phyloP scores from a whole-genome alignment of 2,888 invertebrate genomes.

The Corbicula japonica region DNA sequence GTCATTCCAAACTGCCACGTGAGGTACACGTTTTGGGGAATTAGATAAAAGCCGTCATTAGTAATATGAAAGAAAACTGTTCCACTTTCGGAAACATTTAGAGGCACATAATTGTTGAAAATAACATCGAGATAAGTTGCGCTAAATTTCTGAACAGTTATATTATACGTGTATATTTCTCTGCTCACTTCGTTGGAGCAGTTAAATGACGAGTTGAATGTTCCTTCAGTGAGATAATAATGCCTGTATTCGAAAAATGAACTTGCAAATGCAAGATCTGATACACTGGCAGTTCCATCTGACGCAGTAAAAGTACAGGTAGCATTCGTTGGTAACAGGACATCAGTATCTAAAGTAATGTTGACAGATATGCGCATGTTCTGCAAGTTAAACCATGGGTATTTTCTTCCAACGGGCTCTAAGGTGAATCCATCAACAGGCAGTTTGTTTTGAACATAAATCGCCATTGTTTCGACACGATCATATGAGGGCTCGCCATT shows the following conservation, averaged over 20 bases:
- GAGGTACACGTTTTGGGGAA: slow-evolving; percentile 39
- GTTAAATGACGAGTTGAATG: slow-evolving; percentile 45
- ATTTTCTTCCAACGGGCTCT: slow-evolving; percentile 51
- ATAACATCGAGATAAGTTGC: slow-evolving; percentile 39
- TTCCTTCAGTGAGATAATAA: slow-evolving; percentile 43
- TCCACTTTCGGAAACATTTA: slow-evolving; percentile 61
- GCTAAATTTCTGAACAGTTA: slow-evolving; percentile 46
- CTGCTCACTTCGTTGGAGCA: slow-evolving; percentile 60
- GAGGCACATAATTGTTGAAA: slow-evolving; percentile 40
- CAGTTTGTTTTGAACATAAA: slow-evolving; percentile 58
- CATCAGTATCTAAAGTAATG: slow-evolving; percentile 46
- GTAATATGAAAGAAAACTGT: slow-evolving; percentile 60
- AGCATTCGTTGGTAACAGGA: slow-evolving; percentile 57
- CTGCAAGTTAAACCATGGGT: slow-evolving; percentile 62
- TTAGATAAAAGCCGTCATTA: slow-evolving; percentile 50
- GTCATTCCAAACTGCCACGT: slow-evolving; percentile 51
- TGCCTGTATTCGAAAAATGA: slow-evolving; percentile 40
- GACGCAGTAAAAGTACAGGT: slow-evolving; percentile 53
- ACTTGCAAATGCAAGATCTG: slow-evolving; percentile 23
- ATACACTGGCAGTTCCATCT: slow-evolving; percentile 32
- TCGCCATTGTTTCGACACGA: slow-evolving; percentile 33
- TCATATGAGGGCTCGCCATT: slow-evolving; percentile 37
- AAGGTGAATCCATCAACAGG: slow-evolving; percentile 41
- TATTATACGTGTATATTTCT: slow-evolving; percentile 38
- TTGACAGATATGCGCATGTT: slow-evolving; percentile 42